Percentiles rank a stretch among this genome's conserved stretches.
Evolutionary conservation across 2,888 invertebrate genomes (phyloP).

Genomic region (Gerris lacustris): DNA sequence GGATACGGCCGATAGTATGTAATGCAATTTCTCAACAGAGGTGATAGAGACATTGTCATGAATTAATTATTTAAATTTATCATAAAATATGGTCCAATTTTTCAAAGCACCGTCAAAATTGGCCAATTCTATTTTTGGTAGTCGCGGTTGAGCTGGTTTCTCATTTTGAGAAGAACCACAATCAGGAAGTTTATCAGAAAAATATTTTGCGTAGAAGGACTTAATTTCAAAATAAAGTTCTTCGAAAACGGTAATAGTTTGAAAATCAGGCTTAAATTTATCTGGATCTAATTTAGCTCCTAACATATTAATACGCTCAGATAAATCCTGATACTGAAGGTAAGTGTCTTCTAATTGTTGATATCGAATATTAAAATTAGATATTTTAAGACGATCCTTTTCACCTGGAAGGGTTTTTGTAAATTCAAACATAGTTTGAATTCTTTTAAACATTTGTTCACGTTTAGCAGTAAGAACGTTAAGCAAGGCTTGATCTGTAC

Average conservation of each 20-base stretch:
- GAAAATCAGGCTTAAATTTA: not conserved
- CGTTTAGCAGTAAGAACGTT: too few species aligned
- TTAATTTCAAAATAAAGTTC: not conserved
- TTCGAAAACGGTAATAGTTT: not conserved
- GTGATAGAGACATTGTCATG: not conserved
- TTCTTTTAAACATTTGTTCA: too few species aligned
- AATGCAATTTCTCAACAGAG: not conserved
- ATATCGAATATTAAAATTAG: not conserved
- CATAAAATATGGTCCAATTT: not conserved
- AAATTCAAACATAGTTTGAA: too few species aligned
- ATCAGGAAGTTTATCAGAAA: not conserved
- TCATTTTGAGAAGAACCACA: not conserved
- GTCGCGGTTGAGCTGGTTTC: not conserved
- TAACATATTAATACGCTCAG: constrained; percentile 3
- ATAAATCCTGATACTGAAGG: not conserved
- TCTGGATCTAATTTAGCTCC: not conserved
- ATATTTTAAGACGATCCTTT: not conserved
- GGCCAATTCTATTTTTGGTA: not conserved
- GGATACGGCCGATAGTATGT: not conserved
- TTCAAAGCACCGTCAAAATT: not conserved
- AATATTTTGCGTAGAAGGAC: not conserved
- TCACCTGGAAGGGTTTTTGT: too few species aligned
- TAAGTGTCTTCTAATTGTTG: not conserved
- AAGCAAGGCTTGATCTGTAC: too few species aligned
- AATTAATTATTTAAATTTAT: not conserved